A percentile compares a stretch with the other conserved stretches of the same genome.
These are phyloP conservation scores for Seira sanloemensis DNA, from an alignment of 2,888 invertebrate genomes.

Conservation along the genomic window DNA sequence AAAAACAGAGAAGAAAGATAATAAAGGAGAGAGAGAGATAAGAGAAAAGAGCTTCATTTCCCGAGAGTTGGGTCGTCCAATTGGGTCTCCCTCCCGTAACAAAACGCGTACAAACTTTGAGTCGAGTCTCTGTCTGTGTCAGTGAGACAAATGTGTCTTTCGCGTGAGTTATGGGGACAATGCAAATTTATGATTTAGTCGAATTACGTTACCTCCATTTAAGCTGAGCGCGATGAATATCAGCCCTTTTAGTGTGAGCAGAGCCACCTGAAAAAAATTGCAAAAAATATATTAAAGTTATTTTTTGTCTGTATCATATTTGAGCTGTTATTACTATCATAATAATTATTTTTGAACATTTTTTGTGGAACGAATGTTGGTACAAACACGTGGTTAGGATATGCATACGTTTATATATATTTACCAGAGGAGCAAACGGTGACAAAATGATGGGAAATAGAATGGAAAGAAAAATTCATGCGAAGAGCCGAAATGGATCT, in stretches of 20 bases:
- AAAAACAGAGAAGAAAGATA: neutral
- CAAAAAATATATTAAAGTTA: no score
- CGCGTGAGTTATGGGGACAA: neutral
- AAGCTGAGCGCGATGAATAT: constrained; percentile 83
- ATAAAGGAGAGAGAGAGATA: neutral
- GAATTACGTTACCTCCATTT: constrained; percentile 81
- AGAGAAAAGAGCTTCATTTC: neutral
- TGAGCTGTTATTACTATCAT: no score
- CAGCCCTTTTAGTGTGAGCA: constrained; percentile 72
- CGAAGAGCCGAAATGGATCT: no score
- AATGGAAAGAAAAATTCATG: no score
- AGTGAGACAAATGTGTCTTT: neutral
- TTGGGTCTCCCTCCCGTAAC: neutral
- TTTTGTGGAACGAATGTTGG: no score
- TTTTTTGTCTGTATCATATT: no score
- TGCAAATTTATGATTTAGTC: constrained; percentile 1
- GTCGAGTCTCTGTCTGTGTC: neutral
- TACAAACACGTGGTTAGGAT: no score
- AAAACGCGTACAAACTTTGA: constrained; percentile 1
- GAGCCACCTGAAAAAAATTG: constrained; percentile 72
- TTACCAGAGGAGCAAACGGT: no score
- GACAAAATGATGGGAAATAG: no score
- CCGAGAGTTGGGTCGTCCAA: neutral
- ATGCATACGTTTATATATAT: no score
- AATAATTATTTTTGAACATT: no score